Conservation (phyloP, 2,888 invertebrate species). For the Linyphia triangularis region DNA sequence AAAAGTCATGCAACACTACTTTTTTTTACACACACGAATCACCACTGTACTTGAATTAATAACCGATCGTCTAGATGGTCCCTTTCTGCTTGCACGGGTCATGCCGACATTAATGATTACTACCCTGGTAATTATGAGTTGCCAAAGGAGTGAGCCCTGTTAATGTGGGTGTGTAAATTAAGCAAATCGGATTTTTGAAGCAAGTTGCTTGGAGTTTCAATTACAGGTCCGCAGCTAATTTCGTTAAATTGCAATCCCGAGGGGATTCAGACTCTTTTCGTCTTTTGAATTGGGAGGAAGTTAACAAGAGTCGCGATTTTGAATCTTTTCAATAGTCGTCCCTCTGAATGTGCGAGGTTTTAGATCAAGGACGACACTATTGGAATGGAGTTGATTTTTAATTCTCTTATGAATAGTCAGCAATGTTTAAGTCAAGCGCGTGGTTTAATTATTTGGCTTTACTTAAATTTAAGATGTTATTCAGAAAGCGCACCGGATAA, state of each 20-base stretch:
- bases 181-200: conserved; percentile 66
- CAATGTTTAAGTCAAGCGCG: no score
- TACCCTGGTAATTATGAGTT: conserved; percentile 44
- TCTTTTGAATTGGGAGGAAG: no score
- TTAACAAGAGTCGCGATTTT: no score
- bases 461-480: no score
- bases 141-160: conserved; percentile 48
- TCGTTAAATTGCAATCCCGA: conserved; percentile 44
- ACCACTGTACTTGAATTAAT: neutral
- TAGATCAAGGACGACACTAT: no score
- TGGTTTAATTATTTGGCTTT: no score
- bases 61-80: neutral
- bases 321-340: no score
- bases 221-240: conserved; percentile 50
- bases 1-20: neutral
- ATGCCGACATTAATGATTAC: conserved; percentile 50
- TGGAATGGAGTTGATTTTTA: no score
- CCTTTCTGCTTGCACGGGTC: conserved; percentile 6
- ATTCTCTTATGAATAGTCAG: no score
- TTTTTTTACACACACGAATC: neutral
- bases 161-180: conserved; percentile 57
- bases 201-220: conserved; percentile 51
- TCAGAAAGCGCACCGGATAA: no score
- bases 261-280: conserved; percentile 22
- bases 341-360: no score